These are phyloP conservation scores for Lasioglossum villosulum DNA, from an alignment of 2,888 invertebrate genomes.

Conservation along the genomic window DNA sequence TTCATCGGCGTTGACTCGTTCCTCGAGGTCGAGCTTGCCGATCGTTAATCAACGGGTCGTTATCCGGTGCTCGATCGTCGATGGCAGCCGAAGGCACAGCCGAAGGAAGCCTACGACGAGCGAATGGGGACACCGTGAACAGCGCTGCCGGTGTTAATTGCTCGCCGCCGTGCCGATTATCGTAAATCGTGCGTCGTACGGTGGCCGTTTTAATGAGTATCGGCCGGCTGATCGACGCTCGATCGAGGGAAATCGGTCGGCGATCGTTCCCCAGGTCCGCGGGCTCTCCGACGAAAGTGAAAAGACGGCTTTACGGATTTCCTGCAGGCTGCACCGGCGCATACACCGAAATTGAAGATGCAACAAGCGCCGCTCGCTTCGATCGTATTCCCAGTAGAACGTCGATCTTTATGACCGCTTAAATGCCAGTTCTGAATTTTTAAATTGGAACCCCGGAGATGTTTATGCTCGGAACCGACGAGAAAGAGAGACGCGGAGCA, in stretches of 20 bases:
- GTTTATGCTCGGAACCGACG: not conserved
- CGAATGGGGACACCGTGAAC: conserved; percentile 40
- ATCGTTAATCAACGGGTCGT: conserved; percentile 68
- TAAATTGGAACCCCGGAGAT: not conserved
- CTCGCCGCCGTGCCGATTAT: conserved; percentile 38
- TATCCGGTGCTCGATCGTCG: conserved; percentile 61
- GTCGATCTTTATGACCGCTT: not conserved
- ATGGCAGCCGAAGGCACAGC: conserved; percentile 16
- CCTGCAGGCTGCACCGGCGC: no score
- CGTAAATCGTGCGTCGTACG: conserved; percentile 46
- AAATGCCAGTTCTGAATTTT: not conserved
- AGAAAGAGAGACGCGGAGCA: not conserved
- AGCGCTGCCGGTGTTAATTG: conserved; percentile 50
- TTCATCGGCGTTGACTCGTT: conserved; percentile 52
- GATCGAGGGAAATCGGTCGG: not conserved
- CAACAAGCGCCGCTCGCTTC: not conserved
- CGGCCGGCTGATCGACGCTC: conserved; percentile 7
- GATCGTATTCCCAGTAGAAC: not conserved
- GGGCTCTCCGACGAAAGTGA: conserved; percentile 29
- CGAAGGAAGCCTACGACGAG: conserved; percentile 28
- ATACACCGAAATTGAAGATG: not conserved
- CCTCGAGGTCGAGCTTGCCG: conserved; percentile 44
- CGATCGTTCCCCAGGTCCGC: not conserved
- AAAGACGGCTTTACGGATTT: conserved; percentile 7
- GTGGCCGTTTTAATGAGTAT: conserved; percentile 36